Conservation (phyloP, 2,888 invertebrate genomes). For the Branchipolynoe longqiensis region DNA sequence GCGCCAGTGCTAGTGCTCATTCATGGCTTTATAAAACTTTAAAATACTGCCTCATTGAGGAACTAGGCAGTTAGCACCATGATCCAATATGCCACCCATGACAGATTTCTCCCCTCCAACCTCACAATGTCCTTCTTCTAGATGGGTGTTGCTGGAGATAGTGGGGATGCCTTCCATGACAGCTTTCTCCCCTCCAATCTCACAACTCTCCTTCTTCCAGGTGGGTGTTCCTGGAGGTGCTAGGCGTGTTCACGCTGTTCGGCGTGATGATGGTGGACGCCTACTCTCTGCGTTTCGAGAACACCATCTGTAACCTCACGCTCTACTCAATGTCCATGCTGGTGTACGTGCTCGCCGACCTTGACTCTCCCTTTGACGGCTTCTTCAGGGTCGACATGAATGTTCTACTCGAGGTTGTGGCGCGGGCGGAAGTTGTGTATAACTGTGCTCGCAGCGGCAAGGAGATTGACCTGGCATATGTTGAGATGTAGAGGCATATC, state of each 20-base stretch:
- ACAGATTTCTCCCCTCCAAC: no score
- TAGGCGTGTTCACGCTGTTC: constrained; percentile 73
- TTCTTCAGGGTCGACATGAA: constrained; percentile 75
- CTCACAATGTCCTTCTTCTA: constrained; percentile 61
- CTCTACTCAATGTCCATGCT: constrained; percentile 69
- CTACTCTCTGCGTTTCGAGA: constrained; percentile 71
- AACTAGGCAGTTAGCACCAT: no score
- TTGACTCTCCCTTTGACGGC: constrained; percentile 74
- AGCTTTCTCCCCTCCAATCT: no score
- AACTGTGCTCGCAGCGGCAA: constrained; percentile 63
- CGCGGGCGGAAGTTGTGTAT: constrained; percentile 69
- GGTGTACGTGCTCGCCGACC: constrained; percentile 72
- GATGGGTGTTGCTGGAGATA: constrained; percentile 74
- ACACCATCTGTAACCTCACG: constrained; percentile 74
- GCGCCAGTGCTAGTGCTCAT: no score
- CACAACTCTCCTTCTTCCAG: constrained; percentile 64
- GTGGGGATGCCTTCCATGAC: no score
- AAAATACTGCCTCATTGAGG: no score
- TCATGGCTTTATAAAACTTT: no score
- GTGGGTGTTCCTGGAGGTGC: constrained; percentile 74
- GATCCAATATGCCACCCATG: no score
- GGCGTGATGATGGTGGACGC: constrained; percentile 72
- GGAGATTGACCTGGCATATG: constrained; percentile 28
- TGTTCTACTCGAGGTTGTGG: constrained; percentile 71
- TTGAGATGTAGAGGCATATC: not conserved